phyloP scores from a whole-genome alignment of 2,888 invertebrate genomes.

The Hyles lineata region DNA sequence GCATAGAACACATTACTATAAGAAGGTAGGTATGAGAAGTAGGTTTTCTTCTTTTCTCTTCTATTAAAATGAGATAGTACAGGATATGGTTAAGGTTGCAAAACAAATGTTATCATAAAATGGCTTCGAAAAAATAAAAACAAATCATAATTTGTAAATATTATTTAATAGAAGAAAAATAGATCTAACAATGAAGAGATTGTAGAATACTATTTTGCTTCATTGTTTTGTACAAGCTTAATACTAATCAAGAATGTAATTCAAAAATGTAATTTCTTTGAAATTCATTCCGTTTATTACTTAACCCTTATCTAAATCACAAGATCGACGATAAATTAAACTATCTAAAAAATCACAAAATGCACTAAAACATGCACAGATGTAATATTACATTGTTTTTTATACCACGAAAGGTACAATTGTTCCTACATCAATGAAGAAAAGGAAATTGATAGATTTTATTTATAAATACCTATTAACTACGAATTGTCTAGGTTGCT shows the following conservation, averaged over 20 bases:
- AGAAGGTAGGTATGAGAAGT: no score
- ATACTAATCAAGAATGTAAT: constrained; percentile 43
- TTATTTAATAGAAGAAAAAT: constrained; percentile 44
- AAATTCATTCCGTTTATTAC: constrained; percentile 69
- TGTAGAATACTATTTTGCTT: constrained; percentile 47
- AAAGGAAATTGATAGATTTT: constrained; percentile 51
- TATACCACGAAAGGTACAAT: constrained; percentile 79
- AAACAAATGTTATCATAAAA: background rate
- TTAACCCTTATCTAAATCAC: constrained; percentile 81
- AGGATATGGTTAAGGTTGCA: background rate
- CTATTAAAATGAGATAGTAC: no score
- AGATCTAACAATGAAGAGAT: constrained; percentile 52
- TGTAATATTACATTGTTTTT: constrained; percentile 79
- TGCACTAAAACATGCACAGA: constrained; percentile 85
- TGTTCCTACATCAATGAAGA: constrained; percentile 65
- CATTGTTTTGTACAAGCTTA: constrained; percentile 50
- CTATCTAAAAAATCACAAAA: constrained; percentile 84
- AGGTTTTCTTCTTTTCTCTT: no score
- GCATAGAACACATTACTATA: no score
- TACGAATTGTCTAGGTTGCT: constrained; percentile 67
- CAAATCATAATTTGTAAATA: constrained; percentile 23
- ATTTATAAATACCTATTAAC: constrained; percentile 64
- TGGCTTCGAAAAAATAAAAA: constrained; percentile 8
- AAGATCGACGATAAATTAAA: constrained; percentile 84
- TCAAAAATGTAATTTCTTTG: constrained; percentile 48